These are phyloP conservation scores for Paramacrobiotus metropolitanus DNA, from an alignment of 1,140 invertebrate species.

Conservation along the genomic window DNA sequence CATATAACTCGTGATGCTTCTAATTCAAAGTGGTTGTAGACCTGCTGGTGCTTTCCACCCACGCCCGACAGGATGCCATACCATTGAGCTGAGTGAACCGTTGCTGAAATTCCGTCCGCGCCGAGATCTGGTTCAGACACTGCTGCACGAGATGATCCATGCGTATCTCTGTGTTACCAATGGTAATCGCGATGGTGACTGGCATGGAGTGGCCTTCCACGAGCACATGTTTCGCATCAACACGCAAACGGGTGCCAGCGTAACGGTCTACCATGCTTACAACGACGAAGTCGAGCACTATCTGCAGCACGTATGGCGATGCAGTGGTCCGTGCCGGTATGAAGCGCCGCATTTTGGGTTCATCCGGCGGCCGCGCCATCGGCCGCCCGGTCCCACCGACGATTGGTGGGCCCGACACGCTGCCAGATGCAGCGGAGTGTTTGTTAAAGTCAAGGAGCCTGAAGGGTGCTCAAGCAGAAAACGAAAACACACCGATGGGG, in stretches of 20 bases:
- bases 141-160: conserved; percentile 95
- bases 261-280: conserved; percentile 57
- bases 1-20: no score
- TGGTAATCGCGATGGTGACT: conserved; percentile 49
- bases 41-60: no score
- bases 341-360: conserved; percentile 57
- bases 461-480: conserved; percentile 27
- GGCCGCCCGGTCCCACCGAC: conserved; percentile 64
- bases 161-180: conserved; percentile 76
- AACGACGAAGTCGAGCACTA: conserved; percentile 64
- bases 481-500: no score
- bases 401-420: conserved; percentile 67
- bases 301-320: conserved; percentile 42
- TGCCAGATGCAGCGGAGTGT: conserved; percentile 52
- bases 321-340: conserved; percentile 59
- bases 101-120: no score
- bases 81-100: conserved; percentile 65
- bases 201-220: conserved; percentile 81
- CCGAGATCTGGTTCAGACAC: no score
- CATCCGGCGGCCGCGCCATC: conserved; percentile 33
- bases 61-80: no score
- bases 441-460: conserved; percentile 54
- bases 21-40: no score
- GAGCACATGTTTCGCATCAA: conserved; percentile 85
- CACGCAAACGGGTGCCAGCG: conserved; percentile 35